Evolutionary conservation across 2,888 invertebrate genomes (phyloP).

Genomic region (Amphimallon solstitiale): DNA sequence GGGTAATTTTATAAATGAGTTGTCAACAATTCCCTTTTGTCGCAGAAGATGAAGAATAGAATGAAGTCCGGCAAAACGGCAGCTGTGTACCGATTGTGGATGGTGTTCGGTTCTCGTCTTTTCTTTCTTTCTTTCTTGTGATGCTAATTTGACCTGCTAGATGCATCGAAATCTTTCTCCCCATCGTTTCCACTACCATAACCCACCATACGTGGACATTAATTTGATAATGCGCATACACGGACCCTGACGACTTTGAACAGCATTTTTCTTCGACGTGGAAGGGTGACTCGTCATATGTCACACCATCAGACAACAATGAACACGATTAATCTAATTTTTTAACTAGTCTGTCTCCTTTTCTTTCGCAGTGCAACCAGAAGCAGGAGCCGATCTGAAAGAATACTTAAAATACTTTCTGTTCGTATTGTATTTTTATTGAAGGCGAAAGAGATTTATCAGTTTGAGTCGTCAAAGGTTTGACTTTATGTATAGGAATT

Average conservation of each 20-base stretch:
- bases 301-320: slow-evolving; percentile 28
- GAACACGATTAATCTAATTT: slow-evolving; percentile 32
- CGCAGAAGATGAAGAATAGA: slow-evolving; percentile 18
- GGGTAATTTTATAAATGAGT: slow-evolving; percentile 39
- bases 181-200: slow-evolving; percentile 25
- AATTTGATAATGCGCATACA: slow-evolving; percentile 36
- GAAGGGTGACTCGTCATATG: slow-evolving; percentile 37
- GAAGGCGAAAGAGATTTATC: background rate
- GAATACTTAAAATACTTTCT: background rate
- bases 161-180: slow-evolving; percentile 25
- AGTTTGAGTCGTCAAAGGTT: background rate
- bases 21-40: slow-evolving; percentile 35
- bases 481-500: background rate
- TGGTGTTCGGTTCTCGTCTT: slow-evolving; percentile 21
- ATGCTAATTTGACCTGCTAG: slow-evolving; percentile 38
- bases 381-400: too few species aligned
- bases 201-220: slow-evolving; percentile 34
- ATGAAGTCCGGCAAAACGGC: slow-evolving; percentile 19
- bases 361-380: too few species aligned
- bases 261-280: slow-evolving; percentile 15
- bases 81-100: slow-evolving; percentile 14
- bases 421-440: background rate
- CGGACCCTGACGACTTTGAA: slow-evolving; percentile 34
- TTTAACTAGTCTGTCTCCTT: slow-evolving; percentile 20
- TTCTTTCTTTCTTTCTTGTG: slow-evolving; percentile 34